Base-by-base conservation (phyloP, 1,140 invertebrate genomes). In the Aphaenogaster floridana region DNA sequence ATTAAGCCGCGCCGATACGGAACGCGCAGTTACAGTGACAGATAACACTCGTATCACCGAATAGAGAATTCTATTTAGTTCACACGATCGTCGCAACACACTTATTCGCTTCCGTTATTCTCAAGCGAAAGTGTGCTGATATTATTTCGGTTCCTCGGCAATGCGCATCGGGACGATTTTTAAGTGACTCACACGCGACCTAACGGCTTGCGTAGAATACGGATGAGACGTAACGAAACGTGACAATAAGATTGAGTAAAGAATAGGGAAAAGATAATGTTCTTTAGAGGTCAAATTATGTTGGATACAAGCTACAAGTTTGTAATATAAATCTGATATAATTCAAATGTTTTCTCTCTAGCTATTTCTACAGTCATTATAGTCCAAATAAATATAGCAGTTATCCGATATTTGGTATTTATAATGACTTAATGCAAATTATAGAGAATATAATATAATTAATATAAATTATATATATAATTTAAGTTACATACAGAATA, bases 21-120 rank as follows among this genome's bases (percentile, higher is more conserved):
- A 68, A 52, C 48, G 50, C 71, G 69, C 64, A 52, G 61, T 85
- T 66, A 84, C 50, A 77, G 66, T 59, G 86, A 87, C 80, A 57
- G 68, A 76, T 76, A 87, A 87, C 78, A 61, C 57, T 50, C 52
- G 68, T 59, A 59, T 34, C 39, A 6, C 21, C 59, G 39, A n/a
- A 50, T 21, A 36, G 36, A 9, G 0, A 63, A 28, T 50, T 59
- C 7, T 28, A 11, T 72, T 76, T 48, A 13, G 17, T 63, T 76
- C 28, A 45, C 80, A 50, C 21, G 48, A 69, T 69, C 39, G 45
- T 76, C 57, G 52, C 34, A 50, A 83, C 42, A 48, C 63, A 36
- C 69, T n/a, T 45, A 48, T 9, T 36, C 13, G 54, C 3, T 76
- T 84, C 42, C 42, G 28, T 34, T 21, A 36, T 21, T 45, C 48